Conservation (phyloP, 2,888 invertebrate species). For the Osmoderma eremita region DNA sequence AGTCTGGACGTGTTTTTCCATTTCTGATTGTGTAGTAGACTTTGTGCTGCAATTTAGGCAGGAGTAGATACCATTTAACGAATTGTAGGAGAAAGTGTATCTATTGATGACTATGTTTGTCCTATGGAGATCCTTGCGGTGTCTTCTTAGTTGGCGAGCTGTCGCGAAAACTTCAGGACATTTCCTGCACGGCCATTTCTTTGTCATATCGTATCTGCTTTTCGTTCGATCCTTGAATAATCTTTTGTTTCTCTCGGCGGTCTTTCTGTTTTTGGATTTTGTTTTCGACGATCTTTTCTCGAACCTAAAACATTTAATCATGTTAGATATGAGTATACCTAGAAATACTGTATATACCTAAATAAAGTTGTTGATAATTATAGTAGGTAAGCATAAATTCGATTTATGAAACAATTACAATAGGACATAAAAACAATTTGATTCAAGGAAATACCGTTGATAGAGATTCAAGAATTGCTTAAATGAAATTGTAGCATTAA, state of each 20-base stretch:
- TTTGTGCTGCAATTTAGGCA: too few relatives aligned
- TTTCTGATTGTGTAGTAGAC: too few relatives aligned
- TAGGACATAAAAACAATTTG: too few relatives aligned
- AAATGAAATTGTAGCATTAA: too few relatives aligned
- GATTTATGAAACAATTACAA: too few relatives aligned
- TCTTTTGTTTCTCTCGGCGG: too few relatives aligned
- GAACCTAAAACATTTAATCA: constrained; percentile 6
- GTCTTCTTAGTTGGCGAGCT: constrained; percentile 48
- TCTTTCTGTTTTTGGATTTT: neutral
- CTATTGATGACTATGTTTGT: constrained; percentile 31
- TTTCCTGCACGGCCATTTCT: constrained; percentile 10
- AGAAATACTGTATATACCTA: too few relatives aligned
- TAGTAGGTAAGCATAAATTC: too few relatives aligned
- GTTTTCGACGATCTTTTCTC: neutral
- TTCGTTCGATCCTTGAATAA: neutral
- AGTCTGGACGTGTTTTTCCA: constrained; percentile 45
- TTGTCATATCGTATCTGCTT: neutral
- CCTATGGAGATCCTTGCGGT: constrained; percentile 48
- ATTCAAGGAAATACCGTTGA: too few relatives aligned
- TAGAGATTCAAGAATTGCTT: too few relatives aligned
- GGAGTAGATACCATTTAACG: constrained; percentile 35
- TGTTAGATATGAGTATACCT: neutral
- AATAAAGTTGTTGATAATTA: too few relatives aligned
- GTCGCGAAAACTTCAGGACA: constrained; percentile 12
- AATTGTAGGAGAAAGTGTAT: constrained; percentile 51